phyloP scores from a whole-genome alignment of 2,797 vertebrate genomes.

The Odontamblyopus rebecca region DNA sequence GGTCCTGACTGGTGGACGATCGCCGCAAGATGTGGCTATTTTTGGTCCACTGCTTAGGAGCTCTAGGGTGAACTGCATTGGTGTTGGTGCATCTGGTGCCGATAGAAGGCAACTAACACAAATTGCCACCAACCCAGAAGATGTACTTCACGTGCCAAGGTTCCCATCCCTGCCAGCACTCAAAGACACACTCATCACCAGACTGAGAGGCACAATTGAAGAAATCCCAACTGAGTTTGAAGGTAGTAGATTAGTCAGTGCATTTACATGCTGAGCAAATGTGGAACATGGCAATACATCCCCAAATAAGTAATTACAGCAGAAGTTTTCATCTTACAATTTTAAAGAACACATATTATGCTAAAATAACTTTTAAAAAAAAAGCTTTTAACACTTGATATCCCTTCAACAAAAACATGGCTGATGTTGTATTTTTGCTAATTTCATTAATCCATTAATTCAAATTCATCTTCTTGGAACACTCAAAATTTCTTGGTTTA shows the following conservation, averaged over 20 bases:
- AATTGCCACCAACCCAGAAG: slow-evolving; percentile 74
- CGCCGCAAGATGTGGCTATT: slow-evolving; percentile 80
- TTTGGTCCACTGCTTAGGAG: slow-evolving; percentile 76
- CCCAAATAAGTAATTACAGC: neutral
- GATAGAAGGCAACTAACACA: slow-evolving; percentile 79
- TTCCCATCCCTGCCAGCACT: slow-evolving; percentile 79
- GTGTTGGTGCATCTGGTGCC: slow-evolving; percentile 78
- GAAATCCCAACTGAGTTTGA: neutral
- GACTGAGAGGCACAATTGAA: slow-evolving; percentile 56
- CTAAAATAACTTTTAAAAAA: too few species aligned
- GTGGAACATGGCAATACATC: neutral
- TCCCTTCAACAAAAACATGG: too few species aligned
- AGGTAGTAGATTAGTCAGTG: slow-evolving; percentile 45
- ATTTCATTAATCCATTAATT: too few species aligned
- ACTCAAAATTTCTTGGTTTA: too few species aligned
- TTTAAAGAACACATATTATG: neutral
- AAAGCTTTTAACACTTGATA: too few species aligned
- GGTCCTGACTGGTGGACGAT: slow-evolving; percentile 87
- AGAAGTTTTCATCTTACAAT: neutral
- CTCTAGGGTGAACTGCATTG: slow-evolving; percentile 80
- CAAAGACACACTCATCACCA: slow-evolving; percentile 69
- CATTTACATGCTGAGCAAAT: slow-evolving; percentile 37
- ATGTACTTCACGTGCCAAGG: slow-evolving; percentile 79
- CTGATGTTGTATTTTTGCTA: too few species aligned
- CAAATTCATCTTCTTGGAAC: too few species aligned